phyloP scores from a whole-genome alignment of 1,140 invertebrate species.

The Sycobia sp. region DNA sequence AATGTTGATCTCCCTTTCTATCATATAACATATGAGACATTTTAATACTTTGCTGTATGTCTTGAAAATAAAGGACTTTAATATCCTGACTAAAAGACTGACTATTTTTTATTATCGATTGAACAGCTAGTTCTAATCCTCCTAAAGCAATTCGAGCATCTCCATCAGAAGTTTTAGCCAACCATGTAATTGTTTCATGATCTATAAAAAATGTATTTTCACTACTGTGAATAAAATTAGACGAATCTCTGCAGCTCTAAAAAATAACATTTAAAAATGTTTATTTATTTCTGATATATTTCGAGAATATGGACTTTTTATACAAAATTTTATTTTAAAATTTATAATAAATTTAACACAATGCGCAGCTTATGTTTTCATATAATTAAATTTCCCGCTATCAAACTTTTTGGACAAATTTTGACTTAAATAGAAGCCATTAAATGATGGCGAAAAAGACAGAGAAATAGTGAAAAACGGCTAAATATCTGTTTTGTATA shows the following conservation, averaged over 20 bases:
- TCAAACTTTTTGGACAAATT: too few species aligned
- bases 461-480: too few species aligned
- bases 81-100: slow-evolving; percentile 41
- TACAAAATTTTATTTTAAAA: too few species aligned
- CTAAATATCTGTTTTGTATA: too few species aligned
- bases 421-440: too few species aligned
- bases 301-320: too few species aligned
- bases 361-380: too few species aligned
- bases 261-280: neutral
- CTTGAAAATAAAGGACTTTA: slow-evolving; percentile 64
- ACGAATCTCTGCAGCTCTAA: neutral
- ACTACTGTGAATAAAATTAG: neutral
- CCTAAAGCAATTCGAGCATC: slow-evolving; percentile 79
- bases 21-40: slow-evolving; percentile 79
- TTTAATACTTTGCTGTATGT: slow-evolving; percentile 69
- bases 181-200: slow-evolving; percentile 68
- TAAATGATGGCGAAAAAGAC: too few species aligned
- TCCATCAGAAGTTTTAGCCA: slow-evolving; percentile 79
- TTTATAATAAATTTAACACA: too few species aligned
- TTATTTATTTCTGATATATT: too few species aligned
- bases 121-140: slow-evolving; percentile 74
- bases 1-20: slow-evolving; percentile 81
- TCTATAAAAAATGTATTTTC: slow-evolving; percentile 62
- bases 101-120: slow-evolving; percentile 57
- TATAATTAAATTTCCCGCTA: too few species aligned